These are phyloP conservation scores for Drosophila miranda DNA, from an alignment of 1,140 invertebrate genomes.

Conservation along the genomic window DNA sequence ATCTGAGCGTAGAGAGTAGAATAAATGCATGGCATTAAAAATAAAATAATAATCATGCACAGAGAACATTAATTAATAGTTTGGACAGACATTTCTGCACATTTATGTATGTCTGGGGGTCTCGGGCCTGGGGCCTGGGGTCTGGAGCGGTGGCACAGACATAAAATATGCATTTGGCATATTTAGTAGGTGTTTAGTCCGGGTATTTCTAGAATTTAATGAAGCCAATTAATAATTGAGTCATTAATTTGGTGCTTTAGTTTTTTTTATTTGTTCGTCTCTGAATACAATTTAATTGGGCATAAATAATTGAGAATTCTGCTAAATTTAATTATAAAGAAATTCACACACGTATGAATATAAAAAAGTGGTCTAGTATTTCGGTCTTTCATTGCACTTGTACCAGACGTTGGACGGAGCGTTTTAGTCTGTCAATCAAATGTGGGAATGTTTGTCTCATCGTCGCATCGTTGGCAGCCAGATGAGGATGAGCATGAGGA, in stretches of 20 bases:
- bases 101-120: constrained; percentile 2
- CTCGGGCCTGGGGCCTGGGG: too few species aligned
- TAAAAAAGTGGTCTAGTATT: neutral
- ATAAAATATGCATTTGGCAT: constrained; percentile 51
- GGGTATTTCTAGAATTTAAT: constrained; percentile 32
- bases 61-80: constrained; percentile 60
- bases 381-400: constrained; percentile 18
- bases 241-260: constrained; percentile 22
- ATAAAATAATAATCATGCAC: constrained; percentile 43
- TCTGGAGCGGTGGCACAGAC: constrained; percentile 10
- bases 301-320: constrained; percentile 52
- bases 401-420: constrained; percentile 5
- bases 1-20: constrained; percentile 38
- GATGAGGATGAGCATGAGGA: constrained; percentile 43
- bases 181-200: constrained; percentile 65
- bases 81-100: constrained; percentile 20
- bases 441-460: constrained; percentile 50
- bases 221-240: constrained; percentile 60
- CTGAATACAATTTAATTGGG: constrained; percentile 42
- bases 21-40: constrained; percentile 43
- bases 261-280: constrained; percentile 6
- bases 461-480: constrained; percentile 41
- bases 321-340: constrained; percentile 32
- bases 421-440: constrained; percentile 57
- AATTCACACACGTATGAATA: neutral